These are phyloP conservation scores for Ormyrus pomaceus DNA, from an alignment of 2,888 invertebrate genomes.

Conservation along the genomic window DNA sequence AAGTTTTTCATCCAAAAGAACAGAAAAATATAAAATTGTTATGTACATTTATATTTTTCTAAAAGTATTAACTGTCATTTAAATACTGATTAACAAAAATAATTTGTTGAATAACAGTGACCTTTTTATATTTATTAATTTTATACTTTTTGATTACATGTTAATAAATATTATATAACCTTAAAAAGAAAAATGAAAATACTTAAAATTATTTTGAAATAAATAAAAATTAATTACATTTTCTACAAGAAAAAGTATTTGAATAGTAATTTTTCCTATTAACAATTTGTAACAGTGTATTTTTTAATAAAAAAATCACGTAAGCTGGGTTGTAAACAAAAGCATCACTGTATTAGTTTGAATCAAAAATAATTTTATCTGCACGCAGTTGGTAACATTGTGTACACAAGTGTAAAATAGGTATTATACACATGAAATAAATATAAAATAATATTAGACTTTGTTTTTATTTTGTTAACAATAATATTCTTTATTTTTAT, in stretches of 20 bases:
- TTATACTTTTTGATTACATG: neutral
- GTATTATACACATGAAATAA: too few species aligned
- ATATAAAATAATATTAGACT: too few species aligned
- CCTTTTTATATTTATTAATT: neutral
- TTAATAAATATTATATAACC: neutral
- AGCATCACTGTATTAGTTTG: neutral
- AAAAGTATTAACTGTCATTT: neutral
- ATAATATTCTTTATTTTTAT: too few species aligned
- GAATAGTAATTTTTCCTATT: too few species aligned
- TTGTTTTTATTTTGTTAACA: too few species aligned
- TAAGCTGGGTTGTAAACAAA: neutral
- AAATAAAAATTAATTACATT: too few species aligned
- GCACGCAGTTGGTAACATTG: too few species aligned
- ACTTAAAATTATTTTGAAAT: too few species aligned
- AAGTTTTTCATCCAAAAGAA: neutral
- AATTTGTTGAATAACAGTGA: neutral
- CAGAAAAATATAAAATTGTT: neutral
- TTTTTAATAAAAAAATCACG: neutral
- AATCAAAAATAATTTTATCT: neutral
- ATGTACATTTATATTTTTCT: neutral
- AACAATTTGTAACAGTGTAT: neutral
- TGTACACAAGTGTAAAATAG: too few species aligned
- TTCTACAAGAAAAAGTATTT: too few species aligned
- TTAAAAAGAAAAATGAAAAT: too few species aligned
- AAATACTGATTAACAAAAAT: neutral